phyloP scores from a whole-genome alignment of 2,113 vertebrate genomes.

The Leptocoma aspasia region DNA sequence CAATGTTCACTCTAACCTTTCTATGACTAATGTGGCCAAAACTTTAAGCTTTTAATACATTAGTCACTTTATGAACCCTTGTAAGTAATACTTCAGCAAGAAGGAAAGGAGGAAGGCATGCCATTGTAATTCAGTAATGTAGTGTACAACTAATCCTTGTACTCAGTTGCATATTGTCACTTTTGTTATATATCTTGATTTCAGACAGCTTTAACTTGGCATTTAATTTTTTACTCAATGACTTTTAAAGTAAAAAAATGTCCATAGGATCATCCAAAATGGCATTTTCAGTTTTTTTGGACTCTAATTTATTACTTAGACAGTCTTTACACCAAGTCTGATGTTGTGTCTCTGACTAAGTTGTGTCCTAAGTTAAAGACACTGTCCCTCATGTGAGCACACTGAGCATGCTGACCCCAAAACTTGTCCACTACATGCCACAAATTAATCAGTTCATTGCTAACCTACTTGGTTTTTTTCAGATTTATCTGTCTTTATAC shows the following conservation, averaged over 20 bases:
- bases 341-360: neutral
- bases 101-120: neutral
- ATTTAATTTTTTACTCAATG: neutral
- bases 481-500: neutral
- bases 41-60: neutral
- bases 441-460: neutral
- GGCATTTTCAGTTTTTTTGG: neutral
- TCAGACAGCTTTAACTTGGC: neutral
- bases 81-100: neutral
- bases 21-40: neutral
- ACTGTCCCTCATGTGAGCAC: neutral
- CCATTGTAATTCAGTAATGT: neutral
- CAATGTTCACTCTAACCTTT: neutral
- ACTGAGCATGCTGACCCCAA: neutral
- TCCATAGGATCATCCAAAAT: neutral
- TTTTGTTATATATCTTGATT: neutral
- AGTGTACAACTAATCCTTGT: neutral
- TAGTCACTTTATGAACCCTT: neutral
- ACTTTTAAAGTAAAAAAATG: neutral
- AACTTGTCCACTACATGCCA: neutral
- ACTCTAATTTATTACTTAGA: neutral
- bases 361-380: rapidly evolving
- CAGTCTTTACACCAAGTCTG: neutral
- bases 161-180: neutral
- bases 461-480: neutral